A percentile compares a stretch with the other conserved stretches of the same genome.
Conservation (phyloP, 2,888 invertebrate genomes). For the Esperia sulphurella region DNA sequence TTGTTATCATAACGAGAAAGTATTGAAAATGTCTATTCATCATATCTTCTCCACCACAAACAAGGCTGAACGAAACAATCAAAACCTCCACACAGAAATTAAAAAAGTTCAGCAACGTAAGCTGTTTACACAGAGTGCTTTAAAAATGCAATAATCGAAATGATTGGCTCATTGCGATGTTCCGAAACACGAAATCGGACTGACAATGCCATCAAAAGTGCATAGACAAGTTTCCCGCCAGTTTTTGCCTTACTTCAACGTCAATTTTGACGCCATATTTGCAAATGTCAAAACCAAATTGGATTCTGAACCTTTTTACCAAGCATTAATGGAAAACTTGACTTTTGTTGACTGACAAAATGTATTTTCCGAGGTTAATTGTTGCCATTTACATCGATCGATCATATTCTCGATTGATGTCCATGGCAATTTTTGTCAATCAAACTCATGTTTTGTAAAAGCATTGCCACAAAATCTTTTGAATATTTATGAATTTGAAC, state of each 20-base stretch:
- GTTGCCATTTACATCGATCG: slow-evolving; percentile 5
- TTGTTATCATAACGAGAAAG: no score
- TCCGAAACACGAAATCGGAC: slow-evolving; percentile 21
- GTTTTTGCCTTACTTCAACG: slow-evolving; percentile 44
- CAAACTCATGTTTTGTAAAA: slow-evolving; percentile 58
- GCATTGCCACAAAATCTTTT: slow-evolving; percentile 55
- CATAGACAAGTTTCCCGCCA: slow-evolving; percentile 62
- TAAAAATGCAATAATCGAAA: slow-evolving; percentile 47
- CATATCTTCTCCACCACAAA: not conserved
- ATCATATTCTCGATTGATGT: slow-evolving; percentile 53
- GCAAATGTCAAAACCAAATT: slow-evolving; percentile 34
- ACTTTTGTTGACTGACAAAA: not conserved
- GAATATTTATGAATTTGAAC: slow-evolving; percentile 68
- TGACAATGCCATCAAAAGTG: slow-evolving; percentile 46
- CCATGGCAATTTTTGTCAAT: slow-evolving; percentile 65
- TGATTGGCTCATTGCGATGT: slow-evolving; percentile 40
- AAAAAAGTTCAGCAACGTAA: slow-evolving; percentile 9
- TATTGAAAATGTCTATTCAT: no score
- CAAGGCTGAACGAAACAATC: not conserved
- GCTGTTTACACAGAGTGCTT: slow-evolving; percentile 8
- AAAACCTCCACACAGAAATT: slow-evolving; percentile 4
- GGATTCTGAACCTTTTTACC: slow-evolving; percentile 28
- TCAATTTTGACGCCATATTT: slow-evolving; percentile 36
- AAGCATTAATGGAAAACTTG: slow-evolving; percentile 13
- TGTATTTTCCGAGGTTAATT: slow-evolving; percentile 3